Percentiles rank a stretch among this genome's conserved stretches.
phyloP scores from a whole-genome alignment of 2,888 invertebrate species.

The Tillus elongatus region DNA sequence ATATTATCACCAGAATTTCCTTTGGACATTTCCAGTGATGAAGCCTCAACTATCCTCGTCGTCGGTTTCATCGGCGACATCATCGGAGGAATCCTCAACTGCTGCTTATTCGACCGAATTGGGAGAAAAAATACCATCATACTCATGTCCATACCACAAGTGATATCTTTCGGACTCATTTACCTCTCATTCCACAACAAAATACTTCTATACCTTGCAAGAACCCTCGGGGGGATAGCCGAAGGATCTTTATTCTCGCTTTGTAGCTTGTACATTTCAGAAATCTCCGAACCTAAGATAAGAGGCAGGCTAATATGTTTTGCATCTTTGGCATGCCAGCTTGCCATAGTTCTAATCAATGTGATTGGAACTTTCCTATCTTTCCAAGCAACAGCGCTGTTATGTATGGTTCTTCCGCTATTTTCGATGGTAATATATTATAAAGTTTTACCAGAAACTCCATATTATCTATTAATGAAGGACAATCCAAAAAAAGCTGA shows the following conservation, averaged over 20 bases:
- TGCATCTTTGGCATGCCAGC: slow-evolving; percentile 17
- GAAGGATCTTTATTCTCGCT: background rate
- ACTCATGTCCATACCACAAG: background rate
- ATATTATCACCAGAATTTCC: slow-evolving; percentile 3
- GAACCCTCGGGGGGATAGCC: slow-evolving; percentile 1
- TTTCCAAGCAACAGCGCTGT: slow-evolving; percentile 20
- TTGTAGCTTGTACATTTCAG: background rate
- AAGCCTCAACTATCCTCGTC: slow-evolving; percentile 26
- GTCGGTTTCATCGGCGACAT: slow-evolving; percentile 24
- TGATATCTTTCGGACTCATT: background rate
- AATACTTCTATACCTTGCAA: background rate
- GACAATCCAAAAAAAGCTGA: slow-evolving; percentile 24
- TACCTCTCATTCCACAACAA: background rate
- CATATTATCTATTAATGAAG: slow-evolving; percentile 32
- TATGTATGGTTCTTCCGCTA: slow-evolving; percentile 21
- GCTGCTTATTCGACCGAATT: background rate
- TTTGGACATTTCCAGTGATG: slow-evolving; percentile 22
- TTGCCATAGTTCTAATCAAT: slow-evolving; percentile 23
- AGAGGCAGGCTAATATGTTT: slow-evolving; percentile 20
- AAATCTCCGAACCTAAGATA: slow-evolving; percentile 20
- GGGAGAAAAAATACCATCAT: background rate
- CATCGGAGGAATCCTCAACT: slow-evolving; percentile 15
- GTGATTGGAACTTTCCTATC: slow-evolving; percentile 26
- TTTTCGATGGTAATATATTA: slow-evolving; percentile 24
- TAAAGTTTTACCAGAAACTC: slow-evolving; percentile 32